These are phyloP conservation scores for Octomys mimax DNA, from an alignment of 2,797 vertebrate species.

Conservation along the genomic window DNA sequence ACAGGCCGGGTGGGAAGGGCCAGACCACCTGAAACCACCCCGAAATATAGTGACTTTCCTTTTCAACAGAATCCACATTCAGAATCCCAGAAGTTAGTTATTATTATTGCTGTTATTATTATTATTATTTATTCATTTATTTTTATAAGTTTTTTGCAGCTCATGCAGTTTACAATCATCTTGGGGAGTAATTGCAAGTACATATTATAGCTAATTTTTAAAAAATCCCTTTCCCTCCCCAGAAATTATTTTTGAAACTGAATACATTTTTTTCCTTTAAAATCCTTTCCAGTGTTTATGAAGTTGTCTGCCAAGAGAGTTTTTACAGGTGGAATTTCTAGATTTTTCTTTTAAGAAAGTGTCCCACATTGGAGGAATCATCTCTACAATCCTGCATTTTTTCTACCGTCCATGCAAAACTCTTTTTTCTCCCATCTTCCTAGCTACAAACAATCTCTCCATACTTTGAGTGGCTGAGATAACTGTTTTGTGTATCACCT, in stretches of 20 bases:
- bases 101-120: neutral
- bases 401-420: neutral
- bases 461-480: neutral
- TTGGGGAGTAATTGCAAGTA: neutral
- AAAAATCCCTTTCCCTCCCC: neutral
- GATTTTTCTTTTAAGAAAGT: conserved; percentile 31
- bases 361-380: neutral
- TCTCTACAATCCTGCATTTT: neutral
- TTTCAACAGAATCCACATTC: conserved; percentile 15
- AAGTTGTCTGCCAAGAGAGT: neutral
- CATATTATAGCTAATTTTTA: neutral
- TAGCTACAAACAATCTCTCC: neutral
- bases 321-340: conserved; percentile 47
- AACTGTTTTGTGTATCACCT: conserved; percentile 7
- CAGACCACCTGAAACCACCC: neutral
- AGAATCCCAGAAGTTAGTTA: conserved; percentile 58
- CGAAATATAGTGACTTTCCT: conserved; percentile 13
- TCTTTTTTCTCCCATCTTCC: neutral
- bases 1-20: neutral
- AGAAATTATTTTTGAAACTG: conserved; percentile 58
- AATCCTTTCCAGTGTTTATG: neutral
- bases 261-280: neutral
- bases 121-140: neutral
- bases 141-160: neutral
- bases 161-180: neutral